phyloP scores from a whole-genome alignment of 1,140 invertebrate species.

The Littorina saxatilis region DNA sequence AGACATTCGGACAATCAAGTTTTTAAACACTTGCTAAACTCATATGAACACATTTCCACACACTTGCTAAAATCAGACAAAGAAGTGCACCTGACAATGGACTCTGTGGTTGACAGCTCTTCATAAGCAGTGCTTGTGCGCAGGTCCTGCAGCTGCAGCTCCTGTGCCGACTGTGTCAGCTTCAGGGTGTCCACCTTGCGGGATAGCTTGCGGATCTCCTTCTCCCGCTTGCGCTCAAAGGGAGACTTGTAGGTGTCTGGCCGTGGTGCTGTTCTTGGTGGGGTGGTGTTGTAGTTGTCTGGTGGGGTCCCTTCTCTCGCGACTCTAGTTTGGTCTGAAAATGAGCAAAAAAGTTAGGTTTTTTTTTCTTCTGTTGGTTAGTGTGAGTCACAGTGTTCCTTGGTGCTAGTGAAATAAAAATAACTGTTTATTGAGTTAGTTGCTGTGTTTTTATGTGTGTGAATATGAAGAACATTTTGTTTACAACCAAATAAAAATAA shows the following conservation, averaged over 20 bases:
- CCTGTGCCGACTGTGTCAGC: slow-evolving; percentile 24
- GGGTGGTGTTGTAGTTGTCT: not conserved
- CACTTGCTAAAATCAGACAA: too few species aligned
- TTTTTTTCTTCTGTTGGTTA: too few species aligned
- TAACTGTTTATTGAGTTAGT: too few species aligned
- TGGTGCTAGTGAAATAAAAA: too few species aligned
- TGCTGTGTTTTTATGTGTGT: too few species aligned
- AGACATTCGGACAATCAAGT: too few species aligned
- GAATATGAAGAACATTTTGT: too few species aligned
- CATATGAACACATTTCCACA: too few species aligned
- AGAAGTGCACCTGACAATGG: slow-evolving; percentile 25
- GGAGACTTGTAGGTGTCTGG: slow-evolving; percentile 57
- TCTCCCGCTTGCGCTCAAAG: slow-evolving; percentile 65
- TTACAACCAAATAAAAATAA: too few species aligned
- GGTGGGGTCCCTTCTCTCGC: not conserved
- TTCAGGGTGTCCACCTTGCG: slow-evolving; percentile 52
- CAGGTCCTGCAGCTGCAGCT: slow-evolving; percentile 43
- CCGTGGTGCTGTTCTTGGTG: not conserved
- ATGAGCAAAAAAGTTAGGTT: too few species aligned
- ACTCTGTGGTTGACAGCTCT: slow-evolving; percentile 37
- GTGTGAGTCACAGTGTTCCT: too few species aligned
- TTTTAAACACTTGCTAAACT: too few species aligned
- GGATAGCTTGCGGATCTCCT: slow-evolving; percentile 64
- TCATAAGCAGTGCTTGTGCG: slow-evolving; percentile 29
- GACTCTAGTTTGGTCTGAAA: not conserved